Base-by-base conservation (phyloP, 2,888 invertebrate genomes). In the Heliconius hortense region DNA sequence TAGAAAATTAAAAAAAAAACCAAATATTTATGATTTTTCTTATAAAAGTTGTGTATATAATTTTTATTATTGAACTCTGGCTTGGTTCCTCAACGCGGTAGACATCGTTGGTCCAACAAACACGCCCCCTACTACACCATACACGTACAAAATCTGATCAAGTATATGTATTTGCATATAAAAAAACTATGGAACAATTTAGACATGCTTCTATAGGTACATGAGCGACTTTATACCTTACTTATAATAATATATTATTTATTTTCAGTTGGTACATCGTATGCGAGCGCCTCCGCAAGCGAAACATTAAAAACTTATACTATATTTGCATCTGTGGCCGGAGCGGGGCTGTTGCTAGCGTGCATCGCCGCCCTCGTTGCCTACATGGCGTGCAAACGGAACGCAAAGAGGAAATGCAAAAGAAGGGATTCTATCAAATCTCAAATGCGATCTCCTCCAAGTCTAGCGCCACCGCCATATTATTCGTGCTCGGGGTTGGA, bases 391-490 rank as follows among this genome's bases (percentile, higher is more conserved):
- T 69, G 53, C 15, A 69, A 56, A 56, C 69, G 69, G 15, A 97
- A 83, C 95, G 97, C 78, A 96, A 96, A 85, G 97, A 97, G 85
- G 96, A 96, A 82, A 97, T 97, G 88, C 97, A 98, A 89, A 96
- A 97, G 80, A 93, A 97, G 97, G 96, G 97, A 98, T 86, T 96
- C 97, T 0, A 97, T 97, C 80, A 95, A 97, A 75, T 97, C 97
- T 26, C 96, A 97, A 69, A 96, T 97, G 89, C 97, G 97, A 62
- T 96, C 97, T n/a, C 97, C 97, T 79, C 97, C 97, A 89, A 97
- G 96, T 79, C 97, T 97, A 85, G 97, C 97, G 1, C 98, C 98
- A 31, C 98, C 98, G 53, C 98, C 98, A 0, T 98, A 98, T 84
- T 98, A 98, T 86, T 97, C 98, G n/a, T 96, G 91, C 74, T 86